Base-by-base conservation (phyloP, 2,113 vertebrate species). In the Gnathonemus echidnorhynchus region DNA sequence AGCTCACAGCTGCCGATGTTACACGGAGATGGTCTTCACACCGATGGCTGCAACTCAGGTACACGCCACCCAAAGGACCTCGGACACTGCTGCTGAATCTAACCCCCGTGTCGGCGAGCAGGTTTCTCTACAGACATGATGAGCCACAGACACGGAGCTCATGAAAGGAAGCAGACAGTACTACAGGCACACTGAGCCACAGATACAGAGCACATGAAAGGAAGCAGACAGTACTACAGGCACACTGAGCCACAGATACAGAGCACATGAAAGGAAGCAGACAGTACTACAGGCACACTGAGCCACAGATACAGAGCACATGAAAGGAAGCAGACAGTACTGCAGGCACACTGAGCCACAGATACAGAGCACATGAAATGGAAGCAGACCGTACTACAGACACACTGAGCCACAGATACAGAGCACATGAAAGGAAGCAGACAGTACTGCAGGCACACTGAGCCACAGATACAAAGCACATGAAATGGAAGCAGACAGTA, bases 401-500 rank as follows among this genome's bases (percentile, higher is more conserved):
- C 10, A 49, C 2, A 49, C 48, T 49, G 48, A 49, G 48, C 48
- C 48, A 49, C 10, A 11, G 48, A 49, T 11, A 11, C 48, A 49
- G 10, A 13, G 10, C 2, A 13, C 0, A 49, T 49, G 10, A 49
- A 49, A 13, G 48, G 48, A 49, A 11, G 10, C 48, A 49, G 10
- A 49, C 48, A 0, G 2, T 49, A 49, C 58, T 66, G 0, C n/a
- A 58, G 19, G 0, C 31, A 80, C 48, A 13, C 4, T 19, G 17
- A 52, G 17, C 17, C 4, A 19, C 1, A 53, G 52, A 21, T 53
- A 5, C 52, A 21, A 0, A 6, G 0, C 0, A 0, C 17, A 53
- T 19, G 52, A 53, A 53, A 53, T 1, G 52, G 52, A 53, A 86
- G 85, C 80, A 62, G 13, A 5, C 0, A 0, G 35, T 46, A 42